Conservation (phyloP, 2,797 vertebrate genomes). For the Avahi laniger region DNA sequence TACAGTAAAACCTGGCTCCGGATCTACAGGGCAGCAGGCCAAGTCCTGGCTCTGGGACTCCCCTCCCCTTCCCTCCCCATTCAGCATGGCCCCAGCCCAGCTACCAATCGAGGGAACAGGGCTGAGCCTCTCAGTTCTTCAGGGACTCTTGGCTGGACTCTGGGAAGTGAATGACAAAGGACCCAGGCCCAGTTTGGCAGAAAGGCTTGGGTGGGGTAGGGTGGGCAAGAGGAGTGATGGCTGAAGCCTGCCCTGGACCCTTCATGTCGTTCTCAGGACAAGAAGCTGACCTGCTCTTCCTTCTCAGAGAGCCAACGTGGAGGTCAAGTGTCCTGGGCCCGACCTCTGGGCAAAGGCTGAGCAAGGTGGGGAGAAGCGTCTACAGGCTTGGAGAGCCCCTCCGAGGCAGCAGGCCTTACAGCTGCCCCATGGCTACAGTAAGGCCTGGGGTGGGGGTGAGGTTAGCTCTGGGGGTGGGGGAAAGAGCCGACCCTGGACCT, state of each 20-base stretch:
- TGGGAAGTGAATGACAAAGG: not conserved
- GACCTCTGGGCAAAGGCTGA: not conserved
- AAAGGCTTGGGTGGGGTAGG: rapidly evolving
- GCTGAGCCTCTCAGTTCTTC: not conserved
- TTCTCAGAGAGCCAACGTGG: not conserved
- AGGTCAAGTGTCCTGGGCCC: not conserved
- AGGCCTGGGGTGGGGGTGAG: not conserved
- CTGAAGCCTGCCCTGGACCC: not conserved
- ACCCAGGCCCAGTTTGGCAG: not conserved
- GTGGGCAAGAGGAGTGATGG: not conserved
- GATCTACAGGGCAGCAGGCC: slow-evolving; percentile 83
- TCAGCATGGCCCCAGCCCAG: slow-evolving; percentile 21
- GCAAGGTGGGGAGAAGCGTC: not conserved
- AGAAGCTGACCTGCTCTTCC: not conserved
- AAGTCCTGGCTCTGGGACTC: slow-evolving; percentile 76
- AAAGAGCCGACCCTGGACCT: not conserved
- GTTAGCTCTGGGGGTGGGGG: not conserved
- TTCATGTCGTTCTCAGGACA: not conserved
- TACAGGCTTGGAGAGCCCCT: not conserved
- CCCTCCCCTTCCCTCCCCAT: slow-evolving; percentile 62
- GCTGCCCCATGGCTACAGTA: not conserved
- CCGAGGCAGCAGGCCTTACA: not conserved
- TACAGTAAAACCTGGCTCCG: slow-evolving; percentile 85
- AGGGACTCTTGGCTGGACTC: not conserved
- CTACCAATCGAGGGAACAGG: not conserved